Evolutionary conservation across 1,140 invertebrate species (phyloP).

Genomic region (silkworm (Bombyx mori)): ASM3026992v2 NC_085131.1:8530501-8531000

Average conservation of each 20-base stretch:
- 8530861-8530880: no score
- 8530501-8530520: not conserved
- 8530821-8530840: no score
- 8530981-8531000: no score
- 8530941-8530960: no score
- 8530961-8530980: no score
- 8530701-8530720: constrained; percentile 1
- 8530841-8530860: no score
- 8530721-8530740: not conserved
- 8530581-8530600: constrained; percentile 87
- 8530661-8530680: constrained; percentile 92
- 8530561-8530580: constrained; percentile 82
- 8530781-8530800: no score
- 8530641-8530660: constrained; percentile 92
- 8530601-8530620: constrained; percentile 89
- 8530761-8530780: no score
- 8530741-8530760: not conserved
- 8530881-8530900: no score
- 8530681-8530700: constrained; percentile 87
- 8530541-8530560: constrained; percentile 83
- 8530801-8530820: no score
- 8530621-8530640: constrained; percentile 87
- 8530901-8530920: no score
- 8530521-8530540: not conserved
- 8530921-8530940: no score